A percentile compares a stretch with the other conserved stretches of the same genome.
phyloP scores from a whole-genome alignment of 2,797 vertebrate species.

The Gymnocypris eckloni region DNA sequence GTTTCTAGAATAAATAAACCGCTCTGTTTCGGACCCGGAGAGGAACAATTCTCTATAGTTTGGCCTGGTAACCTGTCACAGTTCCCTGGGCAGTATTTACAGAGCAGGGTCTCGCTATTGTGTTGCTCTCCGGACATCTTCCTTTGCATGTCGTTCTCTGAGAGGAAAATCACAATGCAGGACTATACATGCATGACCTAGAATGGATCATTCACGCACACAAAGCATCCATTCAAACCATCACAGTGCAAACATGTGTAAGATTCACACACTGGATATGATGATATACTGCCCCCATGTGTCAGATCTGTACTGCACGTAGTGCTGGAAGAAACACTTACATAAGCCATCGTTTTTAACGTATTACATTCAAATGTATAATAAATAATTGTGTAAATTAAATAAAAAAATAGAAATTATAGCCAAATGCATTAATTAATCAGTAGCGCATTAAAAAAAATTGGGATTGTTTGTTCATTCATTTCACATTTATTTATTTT shows the following conservation, averaged over 20 bases:
- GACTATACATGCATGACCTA: slow-evolving; percentile 24
- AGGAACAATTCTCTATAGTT: slow-evolving; percentile 6
- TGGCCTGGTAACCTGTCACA: background rate
- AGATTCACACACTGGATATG: background rate
- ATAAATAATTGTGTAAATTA: background rate
- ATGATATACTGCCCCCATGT: slow-evolving; percentile 9
- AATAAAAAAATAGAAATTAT: background rate
- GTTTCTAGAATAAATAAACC: slow-evolving; percentile 2
- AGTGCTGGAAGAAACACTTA: background rate
- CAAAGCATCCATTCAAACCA: background rate
- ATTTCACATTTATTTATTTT: background rate
- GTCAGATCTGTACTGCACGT: background rate
- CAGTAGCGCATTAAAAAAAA: background rate
- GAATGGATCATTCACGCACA: background rate
- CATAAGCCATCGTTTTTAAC: background rate
- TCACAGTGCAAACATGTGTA: background rate
- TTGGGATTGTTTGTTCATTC: background rate
- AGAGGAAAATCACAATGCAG: slow-evolving; percentile 2
- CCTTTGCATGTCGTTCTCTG: background rate
- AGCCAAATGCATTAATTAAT: background rate
- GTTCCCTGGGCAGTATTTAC: slow-evolving; percentile 31
- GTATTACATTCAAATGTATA: background rate
- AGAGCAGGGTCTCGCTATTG: slow-evolving; percentile 37
- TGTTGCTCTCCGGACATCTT: slow-evolving; percentile 29
- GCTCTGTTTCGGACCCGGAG: background rate